phyloP scores from a whole-genome alignment of 2,888 invertebrate genomes.

The Synanthedon andrenaeformis region DNA sequence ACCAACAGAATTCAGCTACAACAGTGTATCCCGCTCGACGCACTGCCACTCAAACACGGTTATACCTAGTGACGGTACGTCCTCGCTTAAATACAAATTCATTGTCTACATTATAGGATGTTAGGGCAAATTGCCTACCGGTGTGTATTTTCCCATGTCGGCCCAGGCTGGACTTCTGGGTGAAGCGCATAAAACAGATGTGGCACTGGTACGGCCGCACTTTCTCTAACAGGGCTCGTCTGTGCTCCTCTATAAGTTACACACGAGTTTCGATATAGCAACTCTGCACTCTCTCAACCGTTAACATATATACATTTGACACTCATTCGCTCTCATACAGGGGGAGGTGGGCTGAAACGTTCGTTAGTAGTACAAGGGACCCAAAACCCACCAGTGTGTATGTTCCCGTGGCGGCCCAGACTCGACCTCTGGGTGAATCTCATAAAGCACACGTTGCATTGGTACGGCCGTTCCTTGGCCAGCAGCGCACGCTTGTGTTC shows the following conservation, averaged over 20 bases:
- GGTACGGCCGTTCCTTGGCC: slow-evolving; percentile 69
- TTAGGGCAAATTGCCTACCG: slow-evolving; percentile 71
- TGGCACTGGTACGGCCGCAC: slow-evolving; percentile 78
- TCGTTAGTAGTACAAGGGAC: slow-evolving; percentile 40
- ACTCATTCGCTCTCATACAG: slow-evolving; percentile 60
- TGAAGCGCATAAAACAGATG: slow-evolving; percentile 79
- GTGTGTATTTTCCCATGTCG: slow-evolving; percentile 80
- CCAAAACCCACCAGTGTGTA: slow-evolving; percentile 66
- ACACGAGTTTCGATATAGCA: slow-evolving; percentile 67
- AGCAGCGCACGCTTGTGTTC: slow-evolving; percentile 60
- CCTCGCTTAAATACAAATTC: slow-evolving; percentile 53
- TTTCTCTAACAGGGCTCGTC: slow-evolving; percentile 72
- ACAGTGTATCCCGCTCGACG: slow-evolving; percentile 41
- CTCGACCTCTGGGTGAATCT: slow-evolving; percentile 78
- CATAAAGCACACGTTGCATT: slow-evolving; percentile 75
- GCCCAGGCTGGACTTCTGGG: slow-evolving; percentile 80
- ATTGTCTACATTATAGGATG: slow-evolving; percentile 61
- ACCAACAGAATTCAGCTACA: slow-evolving; percentile 69
- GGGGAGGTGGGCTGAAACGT: slow-evolving; percentile 54
- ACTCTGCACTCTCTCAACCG: slow-evolving; percentile 49
- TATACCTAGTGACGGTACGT: slow-evolving; percentile 44
- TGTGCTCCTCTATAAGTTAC: slow-evolving; percentile 71
- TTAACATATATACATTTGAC: slow-evolving; percentile 24
- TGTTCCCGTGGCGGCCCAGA: slow-evolving; percentile 75
- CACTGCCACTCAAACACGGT: slow-evolving; percentile 32